Conservation (phyloP, 2,113 vertebrate species). For the Myocastor coypus region DNA sequence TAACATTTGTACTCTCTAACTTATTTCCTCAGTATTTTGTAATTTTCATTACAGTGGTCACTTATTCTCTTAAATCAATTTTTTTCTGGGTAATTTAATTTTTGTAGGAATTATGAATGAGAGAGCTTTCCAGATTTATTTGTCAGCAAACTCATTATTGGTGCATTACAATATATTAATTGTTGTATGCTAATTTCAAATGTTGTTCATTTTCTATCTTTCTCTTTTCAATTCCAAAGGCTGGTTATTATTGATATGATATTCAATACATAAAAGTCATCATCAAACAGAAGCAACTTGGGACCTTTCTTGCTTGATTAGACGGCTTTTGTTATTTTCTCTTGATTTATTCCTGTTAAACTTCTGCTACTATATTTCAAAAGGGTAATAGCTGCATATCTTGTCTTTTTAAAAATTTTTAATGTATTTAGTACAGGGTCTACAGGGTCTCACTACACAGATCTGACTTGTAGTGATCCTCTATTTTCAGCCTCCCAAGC, state of each 20-base stretch:
- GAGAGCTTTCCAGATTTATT: not conserved
- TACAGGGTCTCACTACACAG: too few relatives aligned
- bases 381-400: not conserved
- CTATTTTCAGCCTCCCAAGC: too few relatives aligned
- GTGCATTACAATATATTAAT: not conserved
- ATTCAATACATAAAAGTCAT: not conserved
- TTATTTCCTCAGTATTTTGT: not conserved
- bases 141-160: not conserved
- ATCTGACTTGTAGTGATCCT: too few relatives aligned
- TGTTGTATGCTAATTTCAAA: not conserved
- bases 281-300: not conserved
- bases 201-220: not conserved
- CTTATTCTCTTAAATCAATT: not conserved
- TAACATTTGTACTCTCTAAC: not conserved
- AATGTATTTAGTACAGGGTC: too few relatives aligned
- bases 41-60: not conserved
- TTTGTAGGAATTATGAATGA: not conserved
- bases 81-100: not conserved
- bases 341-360: not conserved
- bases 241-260: too few relatives aligned
- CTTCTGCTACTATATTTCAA: not conserved
- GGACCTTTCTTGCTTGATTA: not conserved
- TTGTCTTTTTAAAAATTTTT: too few relatives aligned
- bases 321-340: not conserved
- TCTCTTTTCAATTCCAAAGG: not conserved